Percentiles rank a stretch among this genome's conserved stretches.
Conservation (phyloP, 2,797 vertebrate genomes). For the Mus caroli region DNA sequence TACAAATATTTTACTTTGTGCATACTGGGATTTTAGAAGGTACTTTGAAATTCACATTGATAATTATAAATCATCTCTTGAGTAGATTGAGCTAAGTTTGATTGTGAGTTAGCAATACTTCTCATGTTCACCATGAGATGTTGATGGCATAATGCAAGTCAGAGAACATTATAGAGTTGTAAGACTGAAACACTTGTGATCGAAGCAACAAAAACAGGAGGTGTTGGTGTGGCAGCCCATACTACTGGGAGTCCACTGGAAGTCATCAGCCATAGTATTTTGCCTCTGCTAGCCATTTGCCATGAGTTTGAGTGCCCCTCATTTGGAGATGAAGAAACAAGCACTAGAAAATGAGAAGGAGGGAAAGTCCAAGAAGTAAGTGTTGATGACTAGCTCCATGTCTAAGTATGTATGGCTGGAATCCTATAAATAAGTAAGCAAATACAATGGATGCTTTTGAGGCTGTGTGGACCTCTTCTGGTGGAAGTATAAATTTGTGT, state of each 20-base stretch:
- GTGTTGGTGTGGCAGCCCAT: accelerated
- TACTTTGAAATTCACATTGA: constrained; percentile 1
- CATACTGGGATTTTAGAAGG: neutral
- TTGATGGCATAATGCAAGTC: neutral
- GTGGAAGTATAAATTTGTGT: too few species aligned
- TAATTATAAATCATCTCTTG: neutral
- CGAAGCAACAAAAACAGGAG: neutral
- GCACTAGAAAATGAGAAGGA: neutral
- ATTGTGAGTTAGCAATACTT: neutral
- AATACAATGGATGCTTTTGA: neutral
- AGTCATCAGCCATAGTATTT: neutral
- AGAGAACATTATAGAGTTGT: neutral
- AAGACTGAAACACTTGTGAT: neutral
- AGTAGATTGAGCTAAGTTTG: constrained; percentile 25
- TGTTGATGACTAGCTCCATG: neutral
- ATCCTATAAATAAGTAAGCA: neutral
- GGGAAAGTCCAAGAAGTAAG: neutral
- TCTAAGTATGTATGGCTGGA: neutral
- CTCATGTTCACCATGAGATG: neutral
- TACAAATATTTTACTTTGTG: neutral
- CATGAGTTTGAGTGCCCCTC: neutral
- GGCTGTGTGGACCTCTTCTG: neutral
- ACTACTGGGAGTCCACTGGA: neutral
- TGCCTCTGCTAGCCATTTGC: neutral
- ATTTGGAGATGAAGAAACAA: neutral